Percentiles rank a stretch among this genome's conserved stretches.
Evolutionary conservation across 2,888 invertebrate species (phyloP).

Genomic region (Leptothorax acervorum): DNA sequence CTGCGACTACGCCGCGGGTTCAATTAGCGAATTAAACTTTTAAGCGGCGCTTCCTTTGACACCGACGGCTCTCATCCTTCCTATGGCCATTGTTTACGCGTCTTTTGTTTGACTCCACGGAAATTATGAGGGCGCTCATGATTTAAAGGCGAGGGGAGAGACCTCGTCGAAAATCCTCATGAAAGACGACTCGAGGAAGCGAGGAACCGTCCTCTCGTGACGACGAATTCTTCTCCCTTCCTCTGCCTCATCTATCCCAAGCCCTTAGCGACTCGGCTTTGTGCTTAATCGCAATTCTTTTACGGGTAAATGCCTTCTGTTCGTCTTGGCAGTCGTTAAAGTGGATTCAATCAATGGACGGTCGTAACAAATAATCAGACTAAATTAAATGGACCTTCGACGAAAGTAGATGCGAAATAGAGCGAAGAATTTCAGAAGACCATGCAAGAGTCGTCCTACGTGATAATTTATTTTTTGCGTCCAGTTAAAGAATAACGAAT

Average conservation of each 20-base stretch:
- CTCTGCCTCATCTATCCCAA: constrained; percentile 7
- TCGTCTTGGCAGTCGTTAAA: constrained; percentile 56
- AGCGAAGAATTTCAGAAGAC: constrained; percentile 34
- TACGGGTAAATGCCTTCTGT: constrained; percentile 55
- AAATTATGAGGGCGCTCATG: constrained; percentile 70
- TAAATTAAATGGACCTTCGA: constrained; percentile 54
- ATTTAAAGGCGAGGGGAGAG: constrained; percentile 60
- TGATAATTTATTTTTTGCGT: constrained; percentile 41
- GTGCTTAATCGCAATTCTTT: constrained; percentile 64
- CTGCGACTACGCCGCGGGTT: constrained; percentile 67
- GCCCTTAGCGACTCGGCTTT: constrained; percentile 39
- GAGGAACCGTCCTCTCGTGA: constrained; percentile 50
- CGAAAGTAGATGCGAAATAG: constrained; percentile 44
- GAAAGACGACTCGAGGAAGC: constrained; percentile 56
- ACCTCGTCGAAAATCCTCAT: constrained; percentile 59
- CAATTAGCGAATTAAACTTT: constrained; percentile 77
- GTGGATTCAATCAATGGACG: constrained; percentile 58
- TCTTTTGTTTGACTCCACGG: constrained; percentile 72
- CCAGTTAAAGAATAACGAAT: neutral
- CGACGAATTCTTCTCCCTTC: constrained; percentile 45
- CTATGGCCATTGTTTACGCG: constrained; percentile 69
- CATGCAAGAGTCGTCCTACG: constrained; percentile 27
- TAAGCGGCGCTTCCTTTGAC: constrained; percentile 70
- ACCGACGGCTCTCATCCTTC: constrained; percentile 58
- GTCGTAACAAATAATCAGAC: constrained; percentile 59